Conservation (phyloP, 2,113 vertebrate species). For the Meleagris gallopavo region DNA sequence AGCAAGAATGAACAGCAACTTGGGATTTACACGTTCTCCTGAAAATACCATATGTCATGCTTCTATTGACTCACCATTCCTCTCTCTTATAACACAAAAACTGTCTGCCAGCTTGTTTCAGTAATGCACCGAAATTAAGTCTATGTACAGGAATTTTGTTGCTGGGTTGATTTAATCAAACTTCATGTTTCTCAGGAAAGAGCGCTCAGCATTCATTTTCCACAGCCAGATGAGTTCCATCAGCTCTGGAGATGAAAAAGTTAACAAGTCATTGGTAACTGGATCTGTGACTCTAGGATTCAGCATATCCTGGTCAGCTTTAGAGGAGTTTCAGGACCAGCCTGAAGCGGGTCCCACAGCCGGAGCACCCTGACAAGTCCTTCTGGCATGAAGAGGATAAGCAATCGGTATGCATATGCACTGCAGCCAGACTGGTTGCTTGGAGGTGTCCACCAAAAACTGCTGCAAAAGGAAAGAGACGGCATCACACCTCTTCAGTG, state of each 20-base stretch:
- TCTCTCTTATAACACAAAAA: background rate
- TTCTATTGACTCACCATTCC: background rate
- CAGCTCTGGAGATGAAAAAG: background rate
- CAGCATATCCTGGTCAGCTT: background rate
- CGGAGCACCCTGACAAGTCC: background rate
- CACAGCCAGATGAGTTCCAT: background rate
- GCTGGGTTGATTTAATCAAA: background rate
- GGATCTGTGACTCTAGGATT: background rate
- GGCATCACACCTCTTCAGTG: rapidly evolving
- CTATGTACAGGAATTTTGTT: background rate
- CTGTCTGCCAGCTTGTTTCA: background rate
- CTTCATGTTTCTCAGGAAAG: background rate
- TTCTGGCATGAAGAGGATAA: background rate
- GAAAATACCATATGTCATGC: background rate
- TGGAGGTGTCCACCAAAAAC: background rate
- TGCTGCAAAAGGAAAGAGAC: background rate
- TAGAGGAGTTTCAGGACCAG: background rate
- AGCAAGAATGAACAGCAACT: background rate
- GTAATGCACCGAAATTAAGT: background rate
- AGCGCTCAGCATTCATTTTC: background rate
- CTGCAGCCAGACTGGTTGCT: background rate
- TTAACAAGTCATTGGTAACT: background rate
- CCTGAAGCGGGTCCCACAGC: background rate
- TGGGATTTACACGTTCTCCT: background rate
- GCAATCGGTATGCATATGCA: background rate